Percentiles rank a stretch among this genome's conserved stretches.
phyloP scores from a whole-genome alignment of 2,888 invertebrate genomes.

The Homarus gammarus region DNA sequence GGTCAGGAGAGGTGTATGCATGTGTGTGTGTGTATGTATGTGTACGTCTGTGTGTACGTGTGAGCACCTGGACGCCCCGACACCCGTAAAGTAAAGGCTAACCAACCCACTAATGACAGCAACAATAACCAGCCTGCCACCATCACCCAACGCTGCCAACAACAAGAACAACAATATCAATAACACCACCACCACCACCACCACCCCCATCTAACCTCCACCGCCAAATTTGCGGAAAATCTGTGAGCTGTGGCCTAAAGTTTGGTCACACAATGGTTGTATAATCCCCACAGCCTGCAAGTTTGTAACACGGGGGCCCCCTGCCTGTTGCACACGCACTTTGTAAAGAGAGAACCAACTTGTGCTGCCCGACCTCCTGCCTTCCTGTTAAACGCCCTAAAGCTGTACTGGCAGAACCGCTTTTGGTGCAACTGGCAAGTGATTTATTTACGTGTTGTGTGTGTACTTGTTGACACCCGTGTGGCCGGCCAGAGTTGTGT shows the following conservation, averaged over 20 bases:
- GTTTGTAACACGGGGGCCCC: slow-evolving; percentile 49
- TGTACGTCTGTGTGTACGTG: background rate
- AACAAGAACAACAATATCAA: slow-evolving; percentile 14
- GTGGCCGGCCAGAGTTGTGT: slow-evolving; percentile 10
- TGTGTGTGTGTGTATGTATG: slow-evolving; percentile 27
- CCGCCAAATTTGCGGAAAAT: slow-evolving; percentile 61
- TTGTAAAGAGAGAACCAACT: slow-evolving; percentile 61
- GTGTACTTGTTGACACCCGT: slow-evolving; percentile 42
- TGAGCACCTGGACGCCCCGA: too few relatives aligned
- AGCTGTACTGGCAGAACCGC: slow-evolving; percentile 49
- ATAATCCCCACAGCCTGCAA: slow-evolving; percentile 59
- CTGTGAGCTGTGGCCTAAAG: slow-evolving; percentile 56
- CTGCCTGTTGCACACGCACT: slow-evolving; percentile 59
- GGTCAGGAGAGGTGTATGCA: too few relatives aligned
- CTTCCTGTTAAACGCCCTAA: slow-evolving; percentile 62
- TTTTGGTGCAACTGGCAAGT: slow-evolving; percentile 50
- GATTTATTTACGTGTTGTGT: slow-evolving; percentile 64
- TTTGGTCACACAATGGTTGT: slow-evolving; percentile 57
- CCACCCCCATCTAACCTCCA: slow-evolving; percentile 44
- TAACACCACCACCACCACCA: slow-evolving; percentile 17
- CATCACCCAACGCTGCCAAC: background rate
- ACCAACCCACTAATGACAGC: too few relatives aligned
- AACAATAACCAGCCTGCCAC: slow-evolving; percentile 5
- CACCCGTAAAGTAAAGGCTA: too few relatives aligned
- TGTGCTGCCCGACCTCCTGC: slow-evolving; percentile 44